These are phyloP conservation scores for Silurus meridionalis DNA, from an alignment of 2,113 vertebrate species.

Conservation along the genomic window DNA sequence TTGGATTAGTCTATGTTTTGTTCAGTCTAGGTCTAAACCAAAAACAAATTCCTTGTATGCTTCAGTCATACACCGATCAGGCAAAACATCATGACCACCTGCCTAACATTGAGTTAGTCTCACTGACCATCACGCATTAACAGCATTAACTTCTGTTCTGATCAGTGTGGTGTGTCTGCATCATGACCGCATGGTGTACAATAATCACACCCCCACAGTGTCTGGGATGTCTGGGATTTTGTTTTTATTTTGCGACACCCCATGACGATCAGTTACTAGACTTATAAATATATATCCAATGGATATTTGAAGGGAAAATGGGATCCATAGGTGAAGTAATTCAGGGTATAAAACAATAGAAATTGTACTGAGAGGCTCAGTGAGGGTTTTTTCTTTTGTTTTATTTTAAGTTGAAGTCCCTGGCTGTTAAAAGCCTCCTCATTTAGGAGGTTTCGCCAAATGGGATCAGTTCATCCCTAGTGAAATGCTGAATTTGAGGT, in stretches of 20 bases:
- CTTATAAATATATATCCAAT: background rate
- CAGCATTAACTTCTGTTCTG: too few species aligned
- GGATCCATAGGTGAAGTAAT: background rate
- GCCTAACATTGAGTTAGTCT: too few species aligned
- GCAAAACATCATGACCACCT: too few species aligned
- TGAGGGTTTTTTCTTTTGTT: background rate
- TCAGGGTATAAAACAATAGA: background rate
- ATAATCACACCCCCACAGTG: background rate
- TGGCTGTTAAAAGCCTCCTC: background rate
- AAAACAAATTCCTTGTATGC: too few species aligned
- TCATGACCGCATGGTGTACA: background rate
- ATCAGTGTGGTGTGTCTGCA: too few species aligned
- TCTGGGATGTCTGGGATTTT: background rate
- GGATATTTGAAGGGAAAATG: background rate
- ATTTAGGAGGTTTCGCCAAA: background rate
- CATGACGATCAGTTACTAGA: background rate
- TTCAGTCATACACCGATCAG: too few species aligned
- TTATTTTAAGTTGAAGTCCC: background rate
- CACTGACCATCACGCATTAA: too few species aligned
- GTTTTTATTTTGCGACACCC: background rate
- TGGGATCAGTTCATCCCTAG: background rate
- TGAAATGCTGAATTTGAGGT: background rate
- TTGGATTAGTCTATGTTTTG: too few species aligned
- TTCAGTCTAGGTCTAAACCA: too few species aligned
- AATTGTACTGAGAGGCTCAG: background rate